Base-by-base conservation (phyloP, 2,797 vertebrate genomes). In the Platalea minor region DNA sequence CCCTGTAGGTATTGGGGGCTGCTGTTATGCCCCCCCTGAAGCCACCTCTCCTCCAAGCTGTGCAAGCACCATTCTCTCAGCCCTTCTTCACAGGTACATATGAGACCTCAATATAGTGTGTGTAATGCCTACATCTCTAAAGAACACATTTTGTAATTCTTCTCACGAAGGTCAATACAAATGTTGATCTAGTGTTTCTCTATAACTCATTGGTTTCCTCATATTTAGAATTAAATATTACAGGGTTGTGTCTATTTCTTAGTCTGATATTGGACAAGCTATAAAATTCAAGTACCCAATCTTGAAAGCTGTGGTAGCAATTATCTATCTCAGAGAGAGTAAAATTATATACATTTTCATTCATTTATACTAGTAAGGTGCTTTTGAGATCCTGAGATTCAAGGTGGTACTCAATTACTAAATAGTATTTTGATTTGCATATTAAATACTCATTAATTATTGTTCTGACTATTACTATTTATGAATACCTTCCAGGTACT, bases 1-100 rank as follows among this genome's bases (percentile, higher is more conserved):
- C 19, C 25, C 59, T 37, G 11, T 14, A 51, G 14, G 3, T 63
- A 26, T 8, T 35, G 31, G 28, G 41, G 18, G 48, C 24, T 76
- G 61, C 31, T 39, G 24, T 33, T 39, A 39, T 3, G 17, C 6
- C 4, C 13, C 28, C 9, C 16, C 2, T 0, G 0, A 69, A 79
- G 24, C 3, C 61, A 50, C 4, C 23, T 68, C n/a, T 80, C 13
- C n/a, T 73, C 14, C 9, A 76, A 70, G 31, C 33, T 67, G 33
- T 24, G 26, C 33, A 64, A 43, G 39, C 39, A 41, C 29, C 20
- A 7, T 68, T 48, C 35, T 68, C 45, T 68, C 57, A 84, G 46
- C 17, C n/a, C 35, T 50, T 80, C 48, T 23, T 54, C 23, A 51
- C 46, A 69, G 41, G 17, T 78, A 59, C 24, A 4, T 3, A 7